phyloP scores from a whole-genome alignment of 2,797 vertebrate species.

The Morelia viridis region DNA sequence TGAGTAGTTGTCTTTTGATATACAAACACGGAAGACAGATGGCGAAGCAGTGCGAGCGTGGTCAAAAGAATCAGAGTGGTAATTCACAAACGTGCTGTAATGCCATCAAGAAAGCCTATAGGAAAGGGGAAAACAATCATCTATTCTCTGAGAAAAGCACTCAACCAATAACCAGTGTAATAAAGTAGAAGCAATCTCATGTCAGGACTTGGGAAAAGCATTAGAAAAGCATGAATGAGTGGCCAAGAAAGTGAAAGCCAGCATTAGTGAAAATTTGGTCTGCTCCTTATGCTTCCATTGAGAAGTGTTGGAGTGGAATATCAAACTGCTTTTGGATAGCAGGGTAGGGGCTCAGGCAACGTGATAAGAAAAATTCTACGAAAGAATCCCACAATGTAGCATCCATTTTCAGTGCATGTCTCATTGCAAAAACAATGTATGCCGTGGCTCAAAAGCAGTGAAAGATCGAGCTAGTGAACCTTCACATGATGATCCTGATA shows the following conservation, averaged over 20 bases:
- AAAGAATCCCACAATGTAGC: background rate
- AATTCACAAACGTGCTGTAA: conserved; percentile 13
- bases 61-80: conserved; percentile 37
- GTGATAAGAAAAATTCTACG: background rate
- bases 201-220: conserved; percentile 44
- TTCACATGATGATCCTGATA: background rate
- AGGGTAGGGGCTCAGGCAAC: background rate
- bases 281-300: background rate
- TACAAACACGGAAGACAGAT: conserved; percentile 26
- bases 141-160: conserved; percentile 2
- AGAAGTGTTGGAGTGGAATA: background rate
- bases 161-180: conserved; percentile 29
- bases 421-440: background rate
- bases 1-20: background rate
- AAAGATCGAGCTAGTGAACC: background rate
- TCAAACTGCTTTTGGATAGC: background rate
- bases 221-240: conserved; percentile 42
- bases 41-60: conserved; percentile 9
- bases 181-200: conserved; percentile 40
- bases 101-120: conserved; percentile 10
- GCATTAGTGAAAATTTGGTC: background rate
- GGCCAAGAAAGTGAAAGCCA: conserved; percentile 4
- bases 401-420: background rate
- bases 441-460: background rate
- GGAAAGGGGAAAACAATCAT: conserved; percentile 10